phyloP scores from a whole-genome alignment of 1,140 invertebrate genomes.

The Ephestia elutella region DNA sequence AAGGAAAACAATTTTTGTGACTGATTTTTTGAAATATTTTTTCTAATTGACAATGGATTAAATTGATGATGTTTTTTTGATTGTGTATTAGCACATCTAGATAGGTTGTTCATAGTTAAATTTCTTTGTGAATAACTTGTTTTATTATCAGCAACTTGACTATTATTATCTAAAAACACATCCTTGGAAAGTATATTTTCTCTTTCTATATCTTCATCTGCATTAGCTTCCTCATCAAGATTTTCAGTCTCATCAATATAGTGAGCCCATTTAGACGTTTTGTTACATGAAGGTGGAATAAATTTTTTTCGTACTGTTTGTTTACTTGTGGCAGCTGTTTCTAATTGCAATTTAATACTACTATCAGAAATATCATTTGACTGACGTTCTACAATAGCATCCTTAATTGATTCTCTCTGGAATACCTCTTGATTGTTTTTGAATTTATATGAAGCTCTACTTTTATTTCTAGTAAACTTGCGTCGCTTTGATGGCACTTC shows the following conservation, averaged over 20 bases:
- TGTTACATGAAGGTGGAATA: constrained; percentile 18
- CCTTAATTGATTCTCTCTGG: constrained; percentile 6
- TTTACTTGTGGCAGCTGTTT: neutral
- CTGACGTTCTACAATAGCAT: neutral
- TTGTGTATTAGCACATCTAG: neutral
- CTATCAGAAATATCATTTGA: neutral
- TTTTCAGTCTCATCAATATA: constrained; percentile 25
- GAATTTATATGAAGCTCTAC: constrained; percentile 3
- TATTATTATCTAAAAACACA: neutral
- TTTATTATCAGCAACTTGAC: neutral
- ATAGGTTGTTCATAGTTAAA: neutral
- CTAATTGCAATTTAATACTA: neutral
- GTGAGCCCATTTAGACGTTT: constrained; percentile 43
- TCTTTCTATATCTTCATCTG: constrained; percentile 5
- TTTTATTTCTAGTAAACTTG: neutral
- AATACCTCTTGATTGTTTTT: neutral
- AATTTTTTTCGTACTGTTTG: constrained; percentile 8
- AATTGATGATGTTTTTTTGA: neutral
- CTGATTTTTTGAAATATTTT: constrained; percentile 3
- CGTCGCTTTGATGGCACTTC: constrained; percentile 27
- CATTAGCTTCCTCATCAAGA: neutral
- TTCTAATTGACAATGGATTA: no score
- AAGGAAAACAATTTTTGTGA: constrained; percentile 34
- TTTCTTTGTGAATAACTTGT: neutral
- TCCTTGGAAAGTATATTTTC: neutral